A percentile compares a stretch with the other conserved stretches of the same genome.
phyloP scores from a whole-genome alignment of 1,140 invertebrate species.

The Helicoverpa armigera region DNA sequence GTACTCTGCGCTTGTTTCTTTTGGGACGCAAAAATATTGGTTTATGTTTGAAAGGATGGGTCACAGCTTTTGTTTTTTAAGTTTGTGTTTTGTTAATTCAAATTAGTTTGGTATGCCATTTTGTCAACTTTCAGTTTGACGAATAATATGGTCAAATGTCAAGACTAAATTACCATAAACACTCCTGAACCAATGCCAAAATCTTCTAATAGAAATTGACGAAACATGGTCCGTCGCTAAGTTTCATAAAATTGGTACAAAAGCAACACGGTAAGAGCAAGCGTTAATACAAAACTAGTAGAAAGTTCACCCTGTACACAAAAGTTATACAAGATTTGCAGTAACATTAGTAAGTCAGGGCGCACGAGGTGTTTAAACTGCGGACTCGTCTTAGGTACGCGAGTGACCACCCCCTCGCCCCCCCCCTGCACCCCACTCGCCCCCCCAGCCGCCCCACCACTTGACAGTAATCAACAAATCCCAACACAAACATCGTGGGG shows the following conservation, averaged over 20 bases:
- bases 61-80: not conserved
- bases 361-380: slow-evolving; percentile 78
- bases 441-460: slow-evolving; percentile 35
- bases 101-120: too few relatives aligned
- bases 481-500: slow-evolving; percentile 56
- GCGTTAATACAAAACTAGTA: too few relatives aligned
- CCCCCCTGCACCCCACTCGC: not conserved
- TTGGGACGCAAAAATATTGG: too few relatives aligned
- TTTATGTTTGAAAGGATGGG: too few relatives aligned
- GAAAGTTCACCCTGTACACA: slow-evolving; percentile 55
- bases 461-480: slow-evolving; percentile 59
- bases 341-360: slow-evolving; percentile 66
- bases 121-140: too few relatives aligned
- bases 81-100: not conserved
- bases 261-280: too few relatives aligned
- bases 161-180: too few relatives aligned
- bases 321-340: slow-evolving; percentile 61
- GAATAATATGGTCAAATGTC: too few relatives aligned
- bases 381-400: slow-evolving; percentile 69
- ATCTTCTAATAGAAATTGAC: too few relatives aligned
- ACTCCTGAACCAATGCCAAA: too few relatives aligned
- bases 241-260: too few relatives aligned
- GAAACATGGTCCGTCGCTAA: too few relatives aligned
- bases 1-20: not conserved
- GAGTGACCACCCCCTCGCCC: slow-evolving; percentile 49